Percentiles rank a stretch among this genome's conserved stretches.
phyloP scores from a whole-genome alignment of 2,888 invertebrate genomes.

The Exephanes ischioxanthus region DNA sequence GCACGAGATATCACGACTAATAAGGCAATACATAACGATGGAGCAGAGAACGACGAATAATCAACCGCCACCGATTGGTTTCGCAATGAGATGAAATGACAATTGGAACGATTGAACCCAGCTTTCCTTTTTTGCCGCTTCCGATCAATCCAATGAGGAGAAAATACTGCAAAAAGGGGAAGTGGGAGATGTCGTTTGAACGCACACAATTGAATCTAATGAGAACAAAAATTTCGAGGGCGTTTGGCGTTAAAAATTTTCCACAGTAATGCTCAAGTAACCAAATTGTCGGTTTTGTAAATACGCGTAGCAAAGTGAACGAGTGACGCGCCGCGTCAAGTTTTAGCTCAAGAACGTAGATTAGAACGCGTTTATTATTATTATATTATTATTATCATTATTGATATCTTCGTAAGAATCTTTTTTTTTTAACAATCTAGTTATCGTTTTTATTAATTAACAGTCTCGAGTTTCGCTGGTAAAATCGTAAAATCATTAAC shows the following conservation, averaged over 20 bases:
- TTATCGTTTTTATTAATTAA: slow-evolving; percentile 50
- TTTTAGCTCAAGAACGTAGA: slow-evolving; percentile 62
- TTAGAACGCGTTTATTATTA: slow-evolving; percentile 50
- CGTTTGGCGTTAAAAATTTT: slow-evolving; percentile 38
- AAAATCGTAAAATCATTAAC: slow-evolving; percentile 9
- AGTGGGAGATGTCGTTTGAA: slow-evolving; percentile 47
- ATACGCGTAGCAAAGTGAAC: slow-evolving; percentile 64
- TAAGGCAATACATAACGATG: slow-evolving; percentile 98
- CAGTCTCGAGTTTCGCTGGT: slow-evolving; percentile 42
- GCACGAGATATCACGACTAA: slow-evolving; percentile 97
- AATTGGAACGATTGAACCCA: slow-evolving; percentile 32
- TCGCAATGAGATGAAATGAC: slow-evolving; percentile 81
- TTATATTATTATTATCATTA: slow-evolving; percentile 48
- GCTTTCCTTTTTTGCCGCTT: slow-evolving; percentile 57
- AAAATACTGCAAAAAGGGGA: slow-evolving; percentile 56
- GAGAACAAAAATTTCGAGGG: neutral
- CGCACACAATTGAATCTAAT: neutral
- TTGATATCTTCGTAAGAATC: slow-evolving; percentile 44
- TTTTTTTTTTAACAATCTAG: slow-evolving; percentile 44
- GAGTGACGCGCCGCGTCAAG: slow-evolving; percentile 35
- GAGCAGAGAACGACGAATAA: slow-evolving; percentile 87
- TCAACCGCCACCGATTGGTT: slow-evolving; percentile 78
- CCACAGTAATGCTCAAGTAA: slow-evolving; percentile 69
- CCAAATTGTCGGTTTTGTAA: slow-evolving; percentile 69
- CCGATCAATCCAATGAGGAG: neutral